A percentile compares a stretch with the other conserved stretches of the same genome.
phyloP scores from a whole-genome alignment of 1,140 invertebrate genomes.

The Heterodera schachtii region DNA sequence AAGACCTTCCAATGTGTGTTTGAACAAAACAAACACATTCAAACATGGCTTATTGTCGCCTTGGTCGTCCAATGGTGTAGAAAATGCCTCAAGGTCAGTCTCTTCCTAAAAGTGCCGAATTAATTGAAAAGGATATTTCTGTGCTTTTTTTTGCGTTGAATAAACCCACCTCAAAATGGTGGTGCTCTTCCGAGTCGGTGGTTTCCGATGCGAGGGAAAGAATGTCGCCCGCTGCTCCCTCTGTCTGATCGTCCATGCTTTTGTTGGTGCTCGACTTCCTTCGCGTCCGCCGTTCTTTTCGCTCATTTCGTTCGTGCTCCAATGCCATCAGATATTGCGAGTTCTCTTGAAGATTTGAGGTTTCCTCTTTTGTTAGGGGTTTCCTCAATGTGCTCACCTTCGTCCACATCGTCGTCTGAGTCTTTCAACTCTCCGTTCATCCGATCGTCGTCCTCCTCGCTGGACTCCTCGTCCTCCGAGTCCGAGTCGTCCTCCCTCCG shows the following conservation, averaged over 20 bases:
- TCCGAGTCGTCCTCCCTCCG: slow-evolving; percentile 40
- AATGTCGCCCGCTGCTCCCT: slow-evolving; percentile 23
- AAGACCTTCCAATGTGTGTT: slow-evolving; percentile 34
- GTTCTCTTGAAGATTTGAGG: not conserved
- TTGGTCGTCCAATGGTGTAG: slow-evolving; percentile 41
- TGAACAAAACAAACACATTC: slow-evolving; percentile 46
- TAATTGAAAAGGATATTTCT: not conserved
- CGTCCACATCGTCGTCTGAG: slow-evolving; percentile 60
- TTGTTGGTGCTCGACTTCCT: slow-evolving; percentile 29
- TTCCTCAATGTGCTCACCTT: slow-evolving; percentile 27
- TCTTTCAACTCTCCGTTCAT: slow-evolving; percentile 57
- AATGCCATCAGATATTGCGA: slow-evolving; percentile 51
- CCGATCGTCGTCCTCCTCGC: slow-evolving; percentile 44
- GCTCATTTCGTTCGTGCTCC: slow-evolving; percentile 35
- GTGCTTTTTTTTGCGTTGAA: slow-evolving; percentile 13
- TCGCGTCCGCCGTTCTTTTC: slow-evolving; percentile 30
- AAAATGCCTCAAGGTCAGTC: slow-evolving; percentile 54
- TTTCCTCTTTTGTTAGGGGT: not conserved
- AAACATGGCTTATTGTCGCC: slow-evolving; percentile 26
- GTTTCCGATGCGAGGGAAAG: slow-evolving; percentile 37
- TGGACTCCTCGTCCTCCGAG: slow-evolving; percentile 48
- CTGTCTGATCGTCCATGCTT: slow-evolving; percentile 35
- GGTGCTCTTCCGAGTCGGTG: slow-evolving; percentile 46
- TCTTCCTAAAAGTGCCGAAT: slow-evolving; percentile 34
- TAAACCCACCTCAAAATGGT: slow-evolving; percentile 31